Percentiles rank a stretch among this genome's conserved stretches.
phyloP scores from a whole-genome alignment of 1,140 invertebrate species.

The Drosophila erecta region DNA sequence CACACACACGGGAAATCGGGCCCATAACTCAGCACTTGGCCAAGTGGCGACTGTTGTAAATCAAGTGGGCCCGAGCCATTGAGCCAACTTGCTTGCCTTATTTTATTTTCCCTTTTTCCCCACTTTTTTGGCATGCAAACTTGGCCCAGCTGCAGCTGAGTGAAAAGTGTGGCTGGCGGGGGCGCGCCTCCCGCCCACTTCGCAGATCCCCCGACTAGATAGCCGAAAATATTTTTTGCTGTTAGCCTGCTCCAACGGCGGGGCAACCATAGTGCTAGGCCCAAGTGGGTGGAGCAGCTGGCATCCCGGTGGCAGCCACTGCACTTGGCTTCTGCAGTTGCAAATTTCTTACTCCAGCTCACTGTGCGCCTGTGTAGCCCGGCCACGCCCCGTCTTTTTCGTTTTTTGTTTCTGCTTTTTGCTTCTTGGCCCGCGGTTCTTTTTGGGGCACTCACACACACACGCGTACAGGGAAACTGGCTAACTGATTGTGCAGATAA shows the following conservation, averaged over 20 bases:
- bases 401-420: neutral
- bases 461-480: conserved; percentile 13
- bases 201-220: conserved; percentile 50
- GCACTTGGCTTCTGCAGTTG: conserved; percentile 69
- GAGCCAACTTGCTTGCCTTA: conserved; percentile 50
- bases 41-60: conserved; percentile 63
- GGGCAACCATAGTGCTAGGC: conserved; percentile 13
- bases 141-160: conserved; percentile 36
- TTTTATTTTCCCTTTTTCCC: neutral
- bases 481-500: conserved; percentile 54
- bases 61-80: conserved; percentile 37
- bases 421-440: conserved; percentile 26
- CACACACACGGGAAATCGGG: conserved; percentile 40
- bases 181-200: conserved; percentile 24
- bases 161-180: conserved; percentile 8
- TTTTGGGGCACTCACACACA: conserved; percentile 21
- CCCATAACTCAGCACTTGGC: conserved; percentile 34
- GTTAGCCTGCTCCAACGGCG: conserved; percentile 6
- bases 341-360: conserved; percentile 57
- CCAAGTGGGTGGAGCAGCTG: conserved; percentile 52
- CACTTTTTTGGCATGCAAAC: conserved; percentile 49
- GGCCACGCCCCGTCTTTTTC: conserved; percentile 42
- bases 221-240: conserved; percentile 44
- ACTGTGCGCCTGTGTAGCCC: conserved; percentile 16
- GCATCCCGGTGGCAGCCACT: conserved; percentile 62